Conservation (phyloP, 2,888 invertebrate species). For the Xanthorhoe spadicearia region DNA sequence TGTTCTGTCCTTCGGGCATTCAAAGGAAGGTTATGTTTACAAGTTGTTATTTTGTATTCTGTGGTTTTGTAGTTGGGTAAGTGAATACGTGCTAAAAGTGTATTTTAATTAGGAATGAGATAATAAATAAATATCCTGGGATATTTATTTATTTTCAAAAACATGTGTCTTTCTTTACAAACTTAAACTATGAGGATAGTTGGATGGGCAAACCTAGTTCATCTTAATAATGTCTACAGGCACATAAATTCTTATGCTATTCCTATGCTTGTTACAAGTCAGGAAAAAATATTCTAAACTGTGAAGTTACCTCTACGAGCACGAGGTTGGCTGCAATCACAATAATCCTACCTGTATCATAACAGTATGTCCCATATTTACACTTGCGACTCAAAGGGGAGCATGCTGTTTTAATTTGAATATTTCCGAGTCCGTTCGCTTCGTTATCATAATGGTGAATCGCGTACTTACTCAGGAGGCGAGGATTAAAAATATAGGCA, state of each 20-base stretch:
- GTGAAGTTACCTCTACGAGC: conserved; percentile 7
- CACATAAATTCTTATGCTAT: too few relatives aligned
- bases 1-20: conserved; percentile 28
- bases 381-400: conserved; percentile 60
- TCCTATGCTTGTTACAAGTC: too few relatives aligned
- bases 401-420: conserved; percentile 70
- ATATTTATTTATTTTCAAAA: too few relatives aligned
- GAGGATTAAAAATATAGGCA: conserved; percentile 29
- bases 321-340: conserved; percentile 32
- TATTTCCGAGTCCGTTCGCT: conserved; percentile 55
- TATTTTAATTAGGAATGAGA: conserved; percentile 5
- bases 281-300: neutral
- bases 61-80: neutral
- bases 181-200: too few relatives aligned
- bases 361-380: conserved; percentile 47
- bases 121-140: too few relatives aligned
- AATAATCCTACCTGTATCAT: conserved; percentile 37
- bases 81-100: conserved; percentile 6
- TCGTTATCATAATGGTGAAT: conserved; percentile 68
- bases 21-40: conserved; percentile 28
- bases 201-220: too few relatives aligned
- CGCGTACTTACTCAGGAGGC: conserved; percentile 30
- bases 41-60: neutral
- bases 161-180: too few relatives aligned
- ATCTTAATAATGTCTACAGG: too few relatives aligned